A percentile compares a stretch with the other conserved stretches of the same genome.
These are phyloP conservation scores for Patella ulyssiponensis DNA, from an alignment of 2,888 invertebrate species.

Conservation along the genomic window DNA sequence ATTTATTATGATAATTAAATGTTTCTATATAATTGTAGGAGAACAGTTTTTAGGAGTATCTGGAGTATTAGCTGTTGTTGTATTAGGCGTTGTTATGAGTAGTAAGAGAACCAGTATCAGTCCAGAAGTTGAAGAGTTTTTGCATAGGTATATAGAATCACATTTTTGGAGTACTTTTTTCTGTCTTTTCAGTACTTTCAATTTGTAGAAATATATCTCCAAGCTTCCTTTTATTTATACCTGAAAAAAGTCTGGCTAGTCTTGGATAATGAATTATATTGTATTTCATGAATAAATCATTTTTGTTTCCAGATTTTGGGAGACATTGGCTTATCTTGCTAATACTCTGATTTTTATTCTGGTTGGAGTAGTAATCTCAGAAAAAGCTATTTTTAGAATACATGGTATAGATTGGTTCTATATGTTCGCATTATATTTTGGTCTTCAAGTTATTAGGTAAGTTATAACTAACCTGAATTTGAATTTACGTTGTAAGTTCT, in stretches of 20 bases:
- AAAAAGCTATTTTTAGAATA: conserved; percentile 74
- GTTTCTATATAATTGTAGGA: conserved; percentile 47
- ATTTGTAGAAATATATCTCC: too few species aligned
- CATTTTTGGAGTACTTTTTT: neutral
- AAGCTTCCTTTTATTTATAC: too few species aligned
- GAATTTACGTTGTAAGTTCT: too few species aligned
- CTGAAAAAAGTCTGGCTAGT: too few species aligned
- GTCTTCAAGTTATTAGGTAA: conserved; percentile 70
- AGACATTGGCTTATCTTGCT: conserved; percentile 73
- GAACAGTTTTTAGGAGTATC: conserved; percentile 68
- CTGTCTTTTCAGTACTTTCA: neutral
- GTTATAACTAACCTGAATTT: conserved; percentile 7
- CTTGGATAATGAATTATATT: neutral
- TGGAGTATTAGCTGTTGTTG: conserved; percentile 73
- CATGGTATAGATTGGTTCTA: conserved; percentile 74
- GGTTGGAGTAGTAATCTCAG: conserved; percentile 78
- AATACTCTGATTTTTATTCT: conserved; percentile 78
- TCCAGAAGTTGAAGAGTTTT: conserved; percentile 72
- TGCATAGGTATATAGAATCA: conserved; percentile 65
- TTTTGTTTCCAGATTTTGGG: conserved; percentile 71
- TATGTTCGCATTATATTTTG: conserved; percentile 73
- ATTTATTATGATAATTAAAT: neutral
- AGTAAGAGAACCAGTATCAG: conserved; percentile 72
- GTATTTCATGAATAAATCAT: neutral
- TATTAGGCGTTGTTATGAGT: conserved; percentile 72